Percentiles rank a stretch among this genome's conserved stretches.
Conservation (phyloP, 2,113 vertebrate genomes). For the Onychostoma macrolepis region DNA sequence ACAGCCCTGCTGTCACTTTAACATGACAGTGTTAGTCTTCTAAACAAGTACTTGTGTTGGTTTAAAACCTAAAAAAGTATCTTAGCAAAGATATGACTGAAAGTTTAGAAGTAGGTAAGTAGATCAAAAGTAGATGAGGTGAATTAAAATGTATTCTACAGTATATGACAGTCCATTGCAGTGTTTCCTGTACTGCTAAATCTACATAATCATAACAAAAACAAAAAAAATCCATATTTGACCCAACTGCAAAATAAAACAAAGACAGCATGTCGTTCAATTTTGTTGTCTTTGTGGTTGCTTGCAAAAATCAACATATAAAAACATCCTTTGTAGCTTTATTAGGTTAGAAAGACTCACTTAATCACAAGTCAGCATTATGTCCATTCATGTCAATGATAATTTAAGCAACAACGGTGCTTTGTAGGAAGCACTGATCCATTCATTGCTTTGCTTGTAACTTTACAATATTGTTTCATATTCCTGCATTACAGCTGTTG, state of each 20-base stretch:
- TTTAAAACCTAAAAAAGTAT: not conserved
- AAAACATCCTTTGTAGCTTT: not conserved
- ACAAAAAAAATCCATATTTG: not conserved
- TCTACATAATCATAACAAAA: not conserved
- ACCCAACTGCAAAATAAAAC: not conserved
- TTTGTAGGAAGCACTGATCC: not conserved
- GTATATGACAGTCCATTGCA: not conserved
- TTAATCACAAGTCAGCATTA: not conserved
- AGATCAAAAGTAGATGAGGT: not conserved
- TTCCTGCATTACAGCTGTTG: not conserved
- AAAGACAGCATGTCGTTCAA: not conserved
- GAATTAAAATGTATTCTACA: not conserved
- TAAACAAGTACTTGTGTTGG: not conserved
- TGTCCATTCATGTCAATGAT: not conserved
- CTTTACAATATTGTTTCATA: not conserved
- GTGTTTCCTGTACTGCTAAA: not conserved
- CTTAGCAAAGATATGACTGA: not conserved
- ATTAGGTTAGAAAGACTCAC: not conserved
- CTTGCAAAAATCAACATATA: not conserved
- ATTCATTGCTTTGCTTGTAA: not conserved
- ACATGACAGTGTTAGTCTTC: not conserved
- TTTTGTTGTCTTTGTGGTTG: not conserved
- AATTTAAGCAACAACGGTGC: not conserved
- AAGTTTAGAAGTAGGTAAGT: not conserved
- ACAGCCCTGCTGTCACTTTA: conserved; percentile 1